Percentiles rank a stretch among this genome's conserved stretches.
Evolutionary conservation across 2,797 vertebrate species (phyloP).

Genomic region (Scleropages formosus): DNA sequence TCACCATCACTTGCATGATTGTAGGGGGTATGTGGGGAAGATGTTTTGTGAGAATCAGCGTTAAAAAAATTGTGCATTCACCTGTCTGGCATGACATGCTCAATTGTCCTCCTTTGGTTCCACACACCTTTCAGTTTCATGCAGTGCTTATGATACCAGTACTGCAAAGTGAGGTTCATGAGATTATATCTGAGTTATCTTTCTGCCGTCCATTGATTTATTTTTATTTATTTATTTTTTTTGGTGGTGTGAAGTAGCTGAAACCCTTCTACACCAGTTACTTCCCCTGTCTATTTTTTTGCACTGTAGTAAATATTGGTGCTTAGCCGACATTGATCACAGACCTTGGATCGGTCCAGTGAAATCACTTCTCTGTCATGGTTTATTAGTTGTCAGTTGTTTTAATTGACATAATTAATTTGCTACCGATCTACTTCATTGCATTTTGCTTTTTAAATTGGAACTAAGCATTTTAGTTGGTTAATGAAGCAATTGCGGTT

Average conservation of each 20-base stretch:
- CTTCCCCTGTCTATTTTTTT: background rate
- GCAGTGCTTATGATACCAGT: too few relatives aligned
- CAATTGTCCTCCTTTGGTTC: too few relatives aligned
- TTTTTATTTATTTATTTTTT: too few relatives aligned
- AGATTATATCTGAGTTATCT: too few relatives aligned
- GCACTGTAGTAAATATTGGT: slow-evolving; percentile 13
- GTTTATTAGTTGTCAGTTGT: slow-evolving; percentile 44
- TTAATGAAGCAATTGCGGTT: slow-evolving; percentile 78
- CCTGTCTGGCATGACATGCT: too few relatives aligned
- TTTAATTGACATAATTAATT: slow-evolving; percentile 55
- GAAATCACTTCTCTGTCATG: slow-evolving; percentile 36
- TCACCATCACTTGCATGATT: too few relatives aligned
- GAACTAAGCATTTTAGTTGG: slow-evolving; percentile 54
- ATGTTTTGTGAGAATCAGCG: too few relatives aligned
- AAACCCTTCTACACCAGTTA: slow-evolving; percentile 18
- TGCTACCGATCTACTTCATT: slow-evolving; percentile 42
- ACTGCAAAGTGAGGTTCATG: too few relatives aligned
- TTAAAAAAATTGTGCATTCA: too few relatives aligned
- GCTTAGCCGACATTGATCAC: slow-evolving; percentile 43
- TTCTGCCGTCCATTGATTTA: too few relatives aligned
- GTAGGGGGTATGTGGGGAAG: too few relatives aligned
- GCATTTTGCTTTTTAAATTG: slow-evolving; percentile 48
- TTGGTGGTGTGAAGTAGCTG: slow-evolving; percentile 23
- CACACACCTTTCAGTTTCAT: too few relatives aligned
- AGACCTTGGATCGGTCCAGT: slow-evolving; percentile 29